A percentile compares a stretch with the other conserved stretches of the same genome.
These are phyloP conservation scores for Andrena praecox DNA, from an alignment of 2,888 invertebrate genomes.

Conservation along the genomic window DNA sequence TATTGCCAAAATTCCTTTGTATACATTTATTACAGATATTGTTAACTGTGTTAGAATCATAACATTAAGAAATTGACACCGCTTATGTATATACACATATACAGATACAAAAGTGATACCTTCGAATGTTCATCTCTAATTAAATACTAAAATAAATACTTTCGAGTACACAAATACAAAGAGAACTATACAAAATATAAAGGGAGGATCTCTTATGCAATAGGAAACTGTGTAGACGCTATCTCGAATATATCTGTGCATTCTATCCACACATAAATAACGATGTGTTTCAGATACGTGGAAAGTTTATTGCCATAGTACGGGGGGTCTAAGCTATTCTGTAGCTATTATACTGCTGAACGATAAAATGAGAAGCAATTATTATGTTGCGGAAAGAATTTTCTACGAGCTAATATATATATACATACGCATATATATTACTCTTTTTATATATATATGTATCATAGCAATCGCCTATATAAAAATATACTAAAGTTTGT, in stretches of 20 bases:
- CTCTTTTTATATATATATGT: conserved; percentile 23
- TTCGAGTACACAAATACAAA: conserved; percentile 41
- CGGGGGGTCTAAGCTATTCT: conserved; percentile 28
- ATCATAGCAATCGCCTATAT: conserved; percentile 41
- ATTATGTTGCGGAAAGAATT: conserved; percentile 17
- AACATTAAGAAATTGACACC: conserved; percentile 66
- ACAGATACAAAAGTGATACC: conserved; percentile 53
- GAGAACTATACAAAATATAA: conserved; percentile 38
- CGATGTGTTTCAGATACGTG: conserved; percentile 22
- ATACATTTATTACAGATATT: conserved; percentile 69
- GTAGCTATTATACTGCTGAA: conserved; percentile 15
- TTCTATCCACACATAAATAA: conserved; percentile 19
- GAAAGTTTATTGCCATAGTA: conserved; percentile 66
- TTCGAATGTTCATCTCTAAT: conserved; percentile 45
- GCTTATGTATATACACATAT: conserved; percentile 63
- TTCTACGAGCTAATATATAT: conserved; percentile 18
- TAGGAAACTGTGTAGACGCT: conserved; percentile 22
- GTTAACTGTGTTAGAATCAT: conserved; percentile 59
- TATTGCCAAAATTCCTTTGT: conserved; percentile 61
- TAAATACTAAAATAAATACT: conserved; percentile 61
- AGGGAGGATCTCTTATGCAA: conserved; percentile 21
- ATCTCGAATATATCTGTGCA: conserved; percentile 14
- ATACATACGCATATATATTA: conserved; percentile 36
- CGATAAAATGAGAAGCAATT: conserved; percentile 27
- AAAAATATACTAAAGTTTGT: conserved; percentile 49